phyloP scores from a whole-genome alignment of 2,888 invertebrate species.

The Eupsilia transversa region DNA sequence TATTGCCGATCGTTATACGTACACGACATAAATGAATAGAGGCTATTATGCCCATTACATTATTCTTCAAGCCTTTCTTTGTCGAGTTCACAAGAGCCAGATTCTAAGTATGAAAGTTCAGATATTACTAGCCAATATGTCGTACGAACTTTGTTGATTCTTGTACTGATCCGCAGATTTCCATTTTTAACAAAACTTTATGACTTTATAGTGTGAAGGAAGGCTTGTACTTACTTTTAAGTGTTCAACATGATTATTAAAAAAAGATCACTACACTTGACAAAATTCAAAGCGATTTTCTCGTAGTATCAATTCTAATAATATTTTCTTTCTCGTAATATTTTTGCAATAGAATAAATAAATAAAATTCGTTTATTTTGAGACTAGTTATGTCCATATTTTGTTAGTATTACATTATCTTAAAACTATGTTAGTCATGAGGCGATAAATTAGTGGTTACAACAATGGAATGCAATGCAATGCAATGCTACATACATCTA shows the following conservation, averaged over 20 bases:
- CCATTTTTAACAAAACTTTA: neutral
- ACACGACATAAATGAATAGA: conserved; percentile 1
- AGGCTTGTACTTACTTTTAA: neutral
- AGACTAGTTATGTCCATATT: too few species aligned
- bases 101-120: conserved; percentile 30
- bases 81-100: conserved; percentile 17
- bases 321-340: too few species aligned
- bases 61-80: conserved; percentile 42
- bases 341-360: too few species aligned
- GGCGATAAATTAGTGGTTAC: too few species aligned
- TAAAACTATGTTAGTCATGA: too few species aligned
- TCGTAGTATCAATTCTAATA: too few species aligned
- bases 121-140: conserved; percentile 55
- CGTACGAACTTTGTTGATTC: conserved; percentile 38
- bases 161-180: conserved; percentile 4
- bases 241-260: neutral
- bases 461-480: too few species aligned
- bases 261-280: neutral
- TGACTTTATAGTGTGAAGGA: neutral
- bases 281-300: neutral
- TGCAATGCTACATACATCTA: neutral
- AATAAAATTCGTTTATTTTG: too few species aligned
- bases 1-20: neutral
- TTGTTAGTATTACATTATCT: too few species aligned
- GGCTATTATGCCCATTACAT: conserved; percentile 5